Base-by-base conservation (phyloP, 2,797 vertebrate species). In the Gobio occitaniae region DNA sequence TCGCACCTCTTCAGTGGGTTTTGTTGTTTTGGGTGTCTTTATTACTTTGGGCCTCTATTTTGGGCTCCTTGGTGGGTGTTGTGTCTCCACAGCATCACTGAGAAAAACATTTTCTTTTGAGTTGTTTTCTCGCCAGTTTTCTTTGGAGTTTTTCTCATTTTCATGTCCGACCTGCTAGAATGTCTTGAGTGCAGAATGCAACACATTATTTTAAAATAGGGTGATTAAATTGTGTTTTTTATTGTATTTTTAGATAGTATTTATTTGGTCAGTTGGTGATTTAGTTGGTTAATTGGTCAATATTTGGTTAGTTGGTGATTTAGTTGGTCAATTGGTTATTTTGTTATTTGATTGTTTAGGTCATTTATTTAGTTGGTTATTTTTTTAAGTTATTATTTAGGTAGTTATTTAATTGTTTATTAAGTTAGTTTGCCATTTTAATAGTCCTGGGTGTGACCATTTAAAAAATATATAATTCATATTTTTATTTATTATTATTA, bases 21-120 rank as follows among this genome's bases (percentile, higher is more conserved):
- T 38, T 56, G 74, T 56, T 76, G 74, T 76, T 76, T 56, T 76
- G 74, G 32, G 74, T 38, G 52, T 41, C 19, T 75, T 52, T 76
- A 56, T 76, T 76, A 76, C 19, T 76, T 56, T 15, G 32, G 12
- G 74, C 50, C 52, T 76, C 74, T 76, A 56, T 76, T 56, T 76
- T 76, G 12, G 19, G 52, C 52, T 76, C 52, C 10, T 38, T 13
- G 17, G 74, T 56, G 74, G 12, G 32, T 41, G 52, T 38, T 76
- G 50, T 38, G 32, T 76, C 50, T 56, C 19, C 11, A 75, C 29
- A 75, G 54, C 72, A 36, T 1, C 29, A 36, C 32, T 15, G 72
- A 75, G 11, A 36, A 75, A 36, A 50, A 32, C 15, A 32, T 52
- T 36, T 50, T 72, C 13, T 72, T 52, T 11, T 19, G 47, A 74